Evolutionary conservation across 1,140 invertebrate genomes (phyloP).

Genomic region (Neocloeon triangulifer): DNA sequence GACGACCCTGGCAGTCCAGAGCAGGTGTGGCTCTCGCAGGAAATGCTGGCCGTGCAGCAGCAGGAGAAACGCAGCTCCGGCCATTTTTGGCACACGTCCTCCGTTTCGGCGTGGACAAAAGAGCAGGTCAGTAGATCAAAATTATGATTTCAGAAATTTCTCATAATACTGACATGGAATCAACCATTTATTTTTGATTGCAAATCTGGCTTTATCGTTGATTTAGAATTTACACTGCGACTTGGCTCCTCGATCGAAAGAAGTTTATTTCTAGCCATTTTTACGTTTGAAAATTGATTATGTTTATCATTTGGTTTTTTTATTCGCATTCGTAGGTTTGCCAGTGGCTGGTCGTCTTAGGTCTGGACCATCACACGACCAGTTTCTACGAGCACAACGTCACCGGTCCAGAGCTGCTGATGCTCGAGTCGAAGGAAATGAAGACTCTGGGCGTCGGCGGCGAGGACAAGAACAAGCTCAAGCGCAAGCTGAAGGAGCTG

Average conservation of each 20-base stretch:
- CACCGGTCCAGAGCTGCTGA: slow-evolving; percentile 55
- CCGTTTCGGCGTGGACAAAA: slow-evolving; percentile 64
- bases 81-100: slow-evolving; percentile 43
- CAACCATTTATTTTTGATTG: too few relatives aligned
- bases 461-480: slow-evolving; percentile 61
- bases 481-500: slow-evolving; percentile 74
- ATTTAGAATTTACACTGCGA: too few relatives aligned
- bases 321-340: slow-evolving; percentile 38
- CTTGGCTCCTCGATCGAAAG: too few relatives aligned
- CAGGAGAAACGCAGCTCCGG: too few relatives aligned
- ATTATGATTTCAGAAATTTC: too few relatives aligned
- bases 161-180: too few relatives aligned
- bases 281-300: slow-evolving; percentile 2
- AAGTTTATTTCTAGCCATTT: too few relatives aligned
- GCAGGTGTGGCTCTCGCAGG: too few relatives aligned
- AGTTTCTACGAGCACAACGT: slow-evolving; percentile 67
- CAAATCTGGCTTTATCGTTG: slow-evolving; percentile 2
- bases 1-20: too few relatives aligned
- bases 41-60: too few relatives aligned
- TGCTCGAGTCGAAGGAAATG: slow-evolving; percentile 66
- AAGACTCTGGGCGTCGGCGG: slow-evolving; percentile 60
- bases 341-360: slow-evolving; percentile 63
- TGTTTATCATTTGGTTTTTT: slow-evolving; percentile 1
- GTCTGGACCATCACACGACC: slow-evolving; percentile 59
- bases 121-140: slow-evolving; percentile 53